phyloP scores from a whole-genome alignment of 2,797 vertebrate genomes.

The Thamnophis elegans region DNA sequence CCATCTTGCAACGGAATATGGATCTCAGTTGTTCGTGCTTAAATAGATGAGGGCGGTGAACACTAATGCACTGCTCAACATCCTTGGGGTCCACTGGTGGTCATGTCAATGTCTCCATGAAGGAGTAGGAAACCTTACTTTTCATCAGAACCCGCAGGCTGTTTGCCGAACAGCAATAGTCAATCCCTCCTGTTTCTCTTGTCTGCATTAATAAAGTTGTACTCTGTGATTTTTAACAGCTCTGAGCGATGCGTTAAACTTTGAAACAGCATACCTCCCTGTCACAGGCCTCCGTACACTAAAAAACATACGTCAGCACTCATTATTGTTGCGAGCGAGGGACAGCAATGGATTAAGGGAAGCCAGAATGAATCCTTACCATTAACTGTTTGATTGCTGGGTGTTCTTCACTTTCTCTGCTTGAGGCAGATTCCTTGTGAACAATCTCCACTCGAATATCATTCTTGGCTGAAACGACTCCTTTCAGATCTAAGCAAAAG shows the following conservation, averaged over 20 bases:
- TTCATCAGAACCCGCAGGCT: constrained; percentile 17
- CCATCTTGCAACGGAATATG: background rate
- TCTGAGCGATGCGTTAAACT: background rate
- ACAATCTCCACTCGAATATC: constrained; percentile 98
- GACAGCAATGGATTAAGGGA: background rate
- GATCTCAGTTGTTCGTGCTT: background rate
- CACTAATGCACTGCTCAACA: background rate
- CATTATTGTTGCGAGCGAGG: background rate
- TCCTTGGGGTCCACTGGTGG: background rate
- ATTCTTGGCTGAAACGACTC: constrained; percentile 95
- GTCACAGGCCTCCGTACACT: background rate
- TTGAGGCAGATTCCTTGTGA: constrained; percentile 91
- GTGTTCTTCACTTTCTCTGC: constrained; percentile 89
- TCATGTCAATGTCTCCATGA: background rate
- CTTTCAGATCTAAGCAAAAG: constrained; percentile 86
- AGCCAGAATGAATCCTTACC: constrained; percentile 76
- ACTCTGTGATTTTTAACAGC: background rate
- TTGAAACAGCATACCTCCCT: constrained; percentile 14
- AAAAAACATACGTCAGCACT: background rate
- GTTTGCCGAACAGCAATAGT: background rate
- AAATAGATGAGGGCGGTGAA: background rate
- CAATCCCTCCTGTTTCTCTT: constrained; percentile 6
- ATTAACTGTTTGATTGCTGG: constrained; percentile 95
- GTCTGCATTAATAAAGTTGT: constrained; percentile 25
- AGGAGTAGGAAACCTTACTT: constrained; percentile 16